phyloP scores from a whole-genome alignment of 2,888 invertebrate species.

The Drosophila putrida region DNA sequence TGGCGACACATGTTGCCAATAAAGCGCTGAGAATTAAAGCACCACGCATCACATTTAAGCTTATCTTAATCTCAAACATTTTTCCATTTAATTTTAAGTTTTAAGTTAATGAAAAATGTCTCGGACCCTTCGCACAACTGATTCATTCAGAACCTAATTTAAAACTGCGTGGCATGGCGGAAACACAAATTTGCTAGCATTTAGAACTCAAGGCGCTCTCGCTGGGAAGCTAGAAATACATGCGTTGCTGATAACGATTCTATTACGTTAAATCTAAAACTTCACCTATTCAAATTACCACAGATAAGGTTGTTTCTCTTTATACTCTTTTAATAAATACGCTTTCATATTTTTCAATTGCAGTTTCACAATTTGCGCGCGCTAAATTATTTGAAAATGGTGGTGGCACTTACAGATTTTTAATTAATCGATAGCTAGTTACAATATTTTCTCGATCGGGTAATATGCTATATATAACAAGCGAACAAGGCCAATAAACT shows the following conservation, averaged over 20 bases:
- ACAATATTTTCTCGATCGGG: slow-evolving; percentile 3
- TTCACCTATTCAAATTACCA: slow-evolving; percentile 58
- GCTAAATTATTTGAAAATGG: slow-evolving; percentile 10
- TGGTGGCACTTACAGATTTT: background rate
- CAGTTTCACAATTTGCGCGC: slow-evolving; percentile 2
- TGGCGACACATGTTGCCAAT: slow-evolving; percentile 28
- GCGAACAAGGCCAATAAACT: no score
- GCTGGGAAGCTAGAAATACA: slow-evolving; percentile 12
- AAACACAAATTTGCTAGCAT: slow-evolving; percentile 28
- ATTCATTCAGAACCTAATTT: slow-evolving; percentile 44
- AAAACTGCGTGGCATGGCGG: slow-evolving; percentile 50
- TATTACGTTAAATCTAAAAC: slow-evolving; percentile 35
- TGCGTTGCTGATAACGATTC: slow-evolving; percentile 42
- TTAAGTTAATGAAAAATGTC: slow-evolving; percentile 33
- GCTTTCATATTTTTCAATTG: background rate
- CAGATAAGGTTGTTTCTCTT: background rate
- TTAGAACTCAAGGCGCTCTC: slow-evolving; percentile 16
- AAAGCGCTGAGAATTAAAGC: slow-evolving; percentile 26
- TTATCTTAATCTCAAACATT: slow-evolving; percentile 48
- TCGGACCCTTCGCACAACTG: slow-evolving; percentile 33
- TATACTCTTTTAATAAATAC: slow-evolving; percentile 7
- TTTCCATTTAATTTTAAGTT: no score
- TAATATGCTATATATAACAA: no score
- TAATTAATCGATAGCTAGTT: slow-evolving; percentile 11
- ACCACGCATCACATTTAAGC: slow-evolving; percentile 10